Conservation (phyloP, 2,888 invertebrate genomes). For the Leuctra nigra region DNA sequence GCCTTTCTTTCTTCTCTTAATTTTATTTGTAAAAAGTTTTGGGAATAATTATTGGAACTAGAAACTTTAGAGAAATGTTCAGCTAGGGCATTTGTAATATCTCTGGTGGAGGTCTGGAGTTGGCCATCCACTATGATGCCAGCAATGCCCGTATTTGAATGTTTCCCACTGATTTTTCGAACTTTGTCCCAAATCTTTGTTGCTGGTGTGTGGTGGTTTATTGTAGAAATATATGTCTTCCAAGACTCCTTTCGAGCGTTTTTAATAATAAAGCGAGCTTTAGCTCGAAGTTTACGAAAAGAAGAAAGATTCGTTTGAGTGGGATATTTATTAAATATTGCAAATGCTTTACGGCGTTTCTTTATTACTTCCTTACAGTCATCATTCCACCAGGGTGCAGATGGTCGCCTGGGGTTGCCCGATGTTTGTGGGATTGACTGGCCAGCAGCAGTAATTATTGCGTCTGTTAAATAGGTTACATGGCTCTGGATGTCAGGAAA, state of each 20-base stretch:
- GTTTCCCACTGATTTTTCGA: background rate
- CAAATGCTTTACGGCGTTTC: background rate
- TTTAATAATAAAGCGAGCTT: conserved; percentile 3
- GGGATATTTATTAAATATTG: background rate
- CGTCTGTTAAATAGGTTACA: background rate
- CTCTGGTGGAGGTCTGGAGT: background rate
- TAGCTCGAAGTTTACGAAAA: background rate
- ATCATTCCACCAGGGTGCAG: conserved; percentile 8
- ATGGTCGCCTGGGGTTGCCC: background rate
- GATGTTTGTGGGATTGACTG: background rate
- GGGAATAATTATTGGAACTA: conserved; percentile 1
- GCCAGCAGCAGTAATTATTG: background rate
- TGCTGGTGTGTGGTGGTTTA: background rate
- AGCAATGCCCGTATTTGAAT: background rate
- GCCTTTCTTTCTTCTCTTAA: background rate
- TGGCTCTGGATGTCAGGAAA: background rate
- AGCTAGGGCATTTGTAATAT: background rate
- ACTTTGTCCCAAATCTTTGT: background rate
- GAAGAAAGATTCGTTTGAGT: background rate
- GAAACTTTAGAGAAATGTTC: conserved; percentile 4
- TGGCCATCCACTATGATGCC: background rate
- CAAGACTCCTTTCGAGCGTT: background rate
- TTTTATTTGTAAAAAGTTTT: background rate
- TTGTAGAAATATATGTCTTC: background rate
- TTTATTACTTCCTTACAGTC: background rate